Percentiles rank a stretch among this genome's conserved stretches.
phyloP scores from a whole-genome alignment of 2,113 vertebrate species.

The Empidonax traillii region DNA sequence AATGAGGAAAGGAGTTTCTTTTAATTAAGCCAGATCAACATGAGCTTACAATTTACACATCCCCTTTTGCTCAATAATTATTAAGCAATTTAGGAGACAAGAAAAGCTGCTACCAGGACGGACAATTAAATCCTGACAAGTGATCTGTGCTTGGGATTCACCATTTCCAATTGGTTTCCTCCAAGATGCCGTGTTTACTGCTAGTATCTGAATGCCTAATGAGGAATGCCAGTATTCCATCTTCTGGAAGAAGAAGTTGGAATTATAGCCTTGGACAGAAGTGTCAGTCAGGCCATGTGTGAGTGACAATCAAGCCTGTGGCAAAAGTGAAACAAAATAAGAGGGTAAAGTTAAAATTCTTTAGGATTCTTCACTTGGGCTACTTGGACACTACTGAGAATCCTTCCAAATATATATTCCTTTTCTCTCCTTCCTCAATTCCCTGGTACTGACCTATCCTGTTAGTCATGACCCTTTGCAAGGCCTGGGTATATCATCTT shows the following conservation, averaged over 20 bases:
- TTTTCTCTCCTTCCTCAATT: neutral
- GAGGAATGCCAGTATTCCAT: neutral
- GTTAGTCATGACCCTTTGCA: neutral
- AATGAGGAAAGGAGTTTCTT: neutral
- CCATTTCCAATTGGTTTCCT: neutral
- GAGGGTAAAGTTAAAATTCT: neutral
- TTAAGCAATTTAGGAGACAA: neutral
- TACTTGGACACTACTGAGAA: neutral
- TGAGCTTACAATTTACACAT: neutral
- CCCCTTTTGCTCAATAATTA: neutral
- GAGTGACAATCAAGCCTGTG: neutral
- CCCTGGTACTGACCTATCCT: neutral
- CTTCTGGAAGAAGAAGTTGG: neutral
- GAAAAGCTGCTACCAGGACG: neutral
- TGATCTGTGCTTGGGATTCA: neutral
- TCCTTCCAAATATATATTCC: neutral
- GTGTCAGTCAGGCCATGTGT: rapidly evolving
- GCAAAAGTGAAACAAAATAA: neutral
- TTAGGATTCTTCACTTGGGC: neutral
- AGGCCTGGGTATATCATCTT: neutral
- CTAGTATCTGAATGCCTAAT: neutral
- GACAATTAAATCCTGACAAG: neutral
- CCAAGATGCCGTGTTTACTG: neutral
- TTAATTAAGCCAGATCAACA: neutral
- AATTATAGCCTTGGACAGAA: neutral